Percentiles rank a stretch among this genome's conserved stretches.
These are phyloP conservation scores for Maniola jurtina DNA, from an alignment of 1,140 invertebrate species.

Conservation along the genomic window DNA sequence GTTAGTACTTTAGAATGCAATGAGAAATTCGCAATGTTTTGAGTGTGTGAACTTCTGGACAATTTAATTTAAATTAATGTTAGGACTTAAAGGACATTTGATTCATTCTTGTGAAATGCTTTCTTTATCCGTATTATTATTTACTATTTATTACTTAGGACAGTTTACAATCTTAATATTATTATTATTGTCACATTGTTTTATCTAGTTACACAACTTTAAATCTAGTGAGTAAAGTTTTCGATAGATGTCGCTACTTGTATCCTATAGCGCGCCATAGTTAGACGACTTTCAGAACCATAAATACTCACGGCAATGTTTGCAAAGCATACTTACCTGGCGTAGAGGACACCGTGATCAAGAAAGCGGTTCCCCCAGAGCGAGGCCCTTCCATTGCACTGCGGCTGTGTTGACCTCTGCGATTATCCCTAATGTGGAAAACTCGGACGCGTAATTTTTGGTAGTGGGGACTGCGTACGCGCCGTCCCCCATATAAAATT, in stretches of 20 bases:
- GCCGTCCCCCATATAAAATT: constrained; percentile 34
- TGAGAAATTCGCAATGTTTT: constrained; percentile 35
- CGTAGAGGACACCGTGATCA: constrained; percentile 45
- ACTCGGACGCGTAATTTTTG: constrained; percentile 49
- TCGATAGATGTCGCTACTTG: too few relatives aligned
- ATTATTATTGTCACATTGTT: too few relatives aligned
- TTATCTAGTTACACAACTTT: too few relatives aligned
- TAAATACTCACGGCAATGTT: too few relatives aligned
- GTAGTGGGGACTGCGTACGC: constrained; percentile 51
- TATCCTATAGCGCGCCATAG: too few relatives aligned
- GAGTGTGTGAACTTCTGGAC: constrained; percentile 38
- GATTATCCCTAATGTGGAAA: constrained; percentile 50
- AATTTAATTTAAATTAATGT: constrained; percentile 32
- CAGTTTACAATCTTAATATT: too few relatives aligned
- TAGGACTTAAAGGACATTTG: not conserved
- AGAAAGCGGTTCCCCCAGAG: constrained; percentile 42
- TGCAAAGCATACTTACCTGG: constrained; percentile 42
- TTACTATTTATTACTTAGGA: too few relatives aligned
- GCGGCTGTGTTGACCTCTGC: constrained; percentile 42
- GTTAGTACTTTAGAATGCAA: constrained; percentile 45
- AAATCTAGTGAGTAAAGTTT: not conserved
- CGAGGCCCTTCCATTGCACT: constrained; percentile 39
- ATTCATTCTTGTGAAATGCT: not conserved
- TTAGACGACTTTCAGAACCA: too few relatives aligned
- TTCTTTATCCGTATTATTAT: too few relatives aligned